Base-by-base conservation (phyloP, 2,113 vertebrate genomes). In the Aegithalos caudatus region DNA sequence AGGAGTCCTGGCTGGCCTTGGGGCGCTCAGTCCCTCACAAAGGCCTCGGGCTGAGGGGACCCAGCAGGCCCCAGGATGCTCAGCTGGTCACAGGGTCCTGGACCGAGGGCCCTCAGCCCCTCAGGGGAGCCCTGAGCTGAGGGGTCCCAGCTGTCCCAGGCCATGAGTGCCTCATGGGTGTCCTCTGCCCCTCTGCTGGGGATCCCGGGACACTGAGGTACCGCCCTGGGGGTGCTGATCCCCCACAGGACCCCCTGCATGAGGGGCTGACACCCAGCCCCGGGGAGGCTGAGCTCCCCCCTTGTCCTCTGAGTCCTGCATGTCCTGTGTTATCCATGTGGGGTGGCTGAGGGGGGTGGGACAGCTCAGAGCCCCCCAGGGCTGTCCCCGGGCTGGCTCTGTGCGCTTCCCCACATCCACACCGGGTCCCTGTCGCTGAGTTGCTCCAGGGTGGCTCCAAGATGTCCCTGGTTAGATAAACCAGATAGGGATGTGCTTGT, bases 401-500 rank as follows among this genome's bases (percentile, higher is more conserved):
- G 25, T 44, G 28, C 12, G 29, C 15, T 12, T 58, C 4, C 12
- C 27, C 5, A 1, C 33, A 17, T 35, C 54, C 12, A 10, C n/a
- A 18, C 4, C 3, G 7, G 10, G 12, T 53, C 11, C 23, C 22
- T 35, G 3, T 17, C 4, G 0, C 33, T 21, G 44, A 8, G 42
- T 21, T 77, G 70, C 44, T 20, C 9, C 14, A 12, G 20, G n/a
- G 7, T 28, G 23, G 18, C 45, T 35, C 28, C 1, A 8, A 4
- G 70, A 2, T 42, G 10, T 27, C 10, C 27, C 51, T 23, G 8
- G 8, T 31, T 10, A 2, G 42, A 61, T 14, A 3, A 65, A 0
- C 1, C 28, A 6, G 8, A 2, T 0, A 8, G 28, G 19, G 31
- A 3, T 9, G 50, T 29, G 37, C 7, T 8, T 0, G 7, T 23